A percentile compares a stretch with the other conserved stretches of the same genome.
Evolutionary conservation across 2,888 invertebrate genomes (phyloP).

Genomic region (Disparrhopalites patrizii): DNA sequence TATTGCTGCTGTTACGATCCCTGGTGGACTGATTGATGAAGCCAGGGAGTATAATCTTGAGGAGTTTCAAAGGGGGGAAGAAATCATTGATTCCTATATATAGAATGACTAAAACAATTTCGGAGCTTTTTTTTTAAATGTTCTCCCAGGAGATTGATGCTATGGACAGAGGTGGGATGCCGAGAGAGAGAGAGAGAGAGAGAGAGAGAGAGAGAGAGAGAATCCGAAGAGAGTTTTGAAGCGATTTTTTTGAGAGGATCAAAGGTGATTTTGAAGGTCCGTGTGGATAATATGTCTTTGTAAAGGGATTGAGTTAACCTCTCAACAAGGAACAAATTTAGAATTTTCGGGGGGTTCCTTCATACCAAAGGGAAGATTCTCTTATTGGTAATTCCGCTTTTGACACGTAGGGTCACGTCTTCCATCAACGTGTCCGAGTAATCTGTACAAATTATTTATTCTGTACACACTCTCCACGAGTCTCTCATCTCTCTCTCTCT

Average conservation of each 20-base stretch:
- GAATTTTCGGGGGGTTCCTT: not conserved
- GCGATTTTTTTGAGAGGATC: not conserved
- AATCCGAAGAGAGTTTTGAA: slow-evolving; percentile 18
- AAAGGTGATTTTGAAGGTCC: not conserved
- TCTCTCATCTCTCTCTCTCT: no score
- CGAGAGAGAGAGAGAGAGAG: no score
- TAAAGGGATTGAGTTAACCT: not conserved
- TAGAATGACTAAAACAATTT: no score
- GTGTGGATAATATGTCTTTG: not conserved
- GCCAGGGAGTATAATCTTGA: no score
- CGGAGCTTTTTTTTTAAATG: not conserved
- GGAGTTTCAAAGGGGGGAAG: no score
- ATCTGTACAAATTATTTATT: slow-evolving; percentile 1
- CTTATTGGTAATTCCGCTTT: not conserved
- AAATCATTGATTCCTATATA: no score
- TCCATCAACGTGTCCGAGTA: not conserved
- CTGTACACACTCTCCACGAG: slow-evolving; percentile 8
- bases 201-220: not conserved
- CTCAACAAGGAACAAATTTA: not conserved
- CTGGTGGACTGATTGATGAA: no score
- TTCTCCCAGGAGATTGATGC: not conserved
- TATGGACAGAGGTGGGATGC: no score
- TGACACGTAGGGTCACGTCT: not conserved
- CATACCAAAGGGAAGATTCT: no score
- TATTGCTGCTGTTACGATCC: no score